Evolutionary conservation across 2,113 vertebrate species (phyloP), one percentile per base, ranked within the genome.

Genomic region (Suricata suricatta): DNA sequence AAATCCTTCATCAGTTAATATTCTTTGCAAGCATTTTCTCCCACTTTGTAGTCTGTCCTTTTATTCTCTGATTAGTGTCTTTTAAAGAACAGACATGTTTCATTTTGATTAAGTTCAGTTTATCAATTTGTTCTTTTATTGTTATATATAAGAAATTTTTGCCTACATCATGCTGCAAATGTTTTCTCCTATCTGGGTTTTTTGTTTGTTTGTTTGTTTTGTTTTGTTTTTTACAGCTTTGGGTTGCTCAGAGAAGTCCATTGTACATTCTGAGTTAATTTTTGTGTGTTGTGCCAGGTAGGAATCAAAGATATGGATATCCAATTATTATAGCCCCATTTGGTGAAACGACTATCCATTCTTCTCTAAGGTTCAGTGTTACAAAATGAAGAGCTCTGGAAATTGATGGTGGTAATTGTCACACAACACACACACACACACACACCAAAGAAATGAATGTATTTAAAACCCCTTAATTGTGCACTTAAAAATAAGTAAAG

Each of bases 31-130:
- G 60, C 63, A 2, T 35, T 74, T 83, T 74, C 31, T 72, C 52
- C 68, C 1, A 35, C 38, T 74, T 63, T 63, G 19, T 72, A 72
- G 31, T 72, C n/a, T 83, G 10, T 60, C 87, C 57, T 82, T 83
- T 83, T 92, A 84, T 72, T 63, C 52, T 83, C 15, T 84, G 27
- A 35, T 17, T 71, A 92, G 9, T 63, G 23, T 63, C 68, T 74
- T 92, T 92, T 80, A 92, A 63, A 84, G 52, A 84, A 41, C 14
- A 84, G 80, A 84, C 50, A 81, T 44, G 31, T 74, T 74, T 72
- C 83, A 92, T 84, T 63, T 92, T 92, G 77, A 44, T 92, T 84
- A 74, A 84, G 10, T 84, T 92, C 52, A 72, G 72, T 72, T 83
- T 35, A 92, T n/a, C 68, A 47, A 21, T 92, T 84, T 92, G 52